Percentiles rank a stretch among this genome's conserved stretches.
These are phyloP conservation scores for Drosophila ficusphila DNA, from an alignment of 1,140 invertebrate species.

Conservation along the genomic window DNA sequence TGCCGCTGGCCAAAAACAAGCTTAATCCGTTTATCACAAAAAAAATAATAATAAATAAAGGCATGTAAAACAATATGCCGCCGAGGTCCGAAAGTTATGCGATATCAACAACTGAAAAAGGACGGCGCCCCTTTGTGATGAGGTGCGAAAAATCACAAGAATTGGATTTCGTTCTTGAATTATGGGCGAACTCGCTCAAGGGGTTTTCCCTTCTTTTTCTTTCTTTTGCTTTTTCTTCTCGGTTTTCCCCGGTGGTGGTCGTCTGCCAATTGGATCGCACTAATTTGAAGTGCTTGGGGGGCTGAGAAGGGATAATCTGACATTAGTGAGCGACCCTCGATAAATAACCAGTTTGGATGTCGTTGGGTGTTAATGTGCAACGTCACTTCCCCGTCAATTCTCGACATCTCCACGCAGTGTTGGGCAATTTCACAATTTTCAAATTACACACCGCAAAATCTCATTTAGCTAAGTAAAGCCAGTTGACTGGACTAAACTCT, in stretches of 20 bases:
- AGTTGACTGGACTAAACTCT: slow-evolving; percentile 43
- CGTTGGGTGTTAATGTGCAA: slow-evolving; percentile 16
- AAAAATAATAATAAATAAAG: too few species aligned
- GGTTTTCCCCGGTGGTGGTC: too few species aligned
- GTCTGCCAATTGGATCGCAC: neutral
- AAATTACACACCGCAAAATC: slow-evolving; percentile 58
- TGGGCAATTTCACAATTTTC: slow-evolving; percentile 53
- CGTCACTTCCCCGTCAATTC: slow-evolving; percentile 4
- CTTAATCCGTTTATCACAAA: slow-evolving; percentile 56
- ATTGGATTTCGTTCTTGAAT: slow-evolving; percentile 42
- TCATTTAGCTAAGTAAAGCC: slow-evolving; percentile 57
- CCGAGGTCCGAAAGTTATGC: slow-evolving; percentile 27
- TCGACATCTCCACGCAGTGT: slow-evolving; percentile 14
- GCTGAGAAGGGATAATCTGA: slow-evolving; percentile 5
- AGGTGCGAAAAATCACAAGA: slow-evolving; percentile 70
- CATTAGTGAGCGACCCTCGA: slow-evolving; percentile 13
- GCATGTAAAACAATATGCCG: slow-evolving; percentile 55
- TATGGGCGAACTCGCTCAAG: slow-evolving; percentile 18
- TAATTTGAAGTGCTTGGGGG: neutral
- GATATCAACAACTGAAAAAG: slow-evolving; percentile 18
- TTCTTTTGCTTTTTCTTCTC: too few species aligned
- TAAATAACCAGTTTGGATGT: neutral
- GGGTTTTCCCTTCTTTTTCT: neutral
- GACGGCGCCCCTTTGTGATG: slow-evolving; percentile 21
- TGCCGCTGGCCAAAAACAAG: slow-evolving; percentile 23